These are phyloP conservation scores for Ivindomyrus marchei DNA, from an alignment of 2,113 vertebrate genomes.

Conservation along the genomic window DNA sequence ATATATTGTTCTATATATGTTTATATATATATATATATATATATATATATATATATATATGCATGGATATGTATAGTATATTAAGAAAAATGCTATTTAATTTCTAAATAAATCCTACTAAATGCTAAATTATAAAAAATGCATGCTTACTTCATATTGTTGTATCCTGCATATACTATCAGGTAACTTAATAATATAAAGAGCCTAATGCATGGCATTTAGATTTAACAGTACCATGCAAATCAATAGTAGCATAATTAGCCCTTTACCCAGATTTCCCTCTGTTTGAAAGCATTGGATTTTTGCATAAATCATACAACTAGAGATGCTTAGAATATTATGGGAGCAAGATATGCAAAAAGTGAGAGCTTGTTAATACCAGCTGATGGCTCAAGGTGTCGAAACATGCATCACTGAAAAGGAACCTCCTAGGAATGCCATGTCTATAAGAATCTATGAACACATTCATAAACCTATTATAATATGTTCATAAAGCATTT, in stretches of 20 bases:
- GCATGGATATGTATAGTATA: background rate
- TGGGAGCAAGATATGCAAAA: background rate
- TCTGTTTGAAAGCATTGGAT: background rate
- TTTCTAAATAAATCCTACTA: background rate
- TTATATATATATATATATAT: no score
- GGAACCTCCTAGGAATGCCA: background rate
- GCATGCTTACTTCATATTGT: background rate
- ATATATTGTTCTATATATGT: background rate
- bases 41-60: background rate
- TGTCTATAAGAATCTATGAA: background rate
- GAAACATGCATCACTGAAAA: background rate
- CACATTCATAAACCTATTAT: background rate
- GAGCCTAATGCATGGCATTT: background rate
- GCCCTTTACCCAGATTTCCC: background rate
- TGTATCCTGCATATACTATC: background rate
- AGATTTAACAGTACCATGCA: background rate
- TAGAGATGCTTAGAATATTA: background rate
- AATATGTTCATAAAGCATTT: no score
- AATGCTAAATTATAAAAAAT: background rate
- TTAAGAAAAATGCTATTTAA: background rate
- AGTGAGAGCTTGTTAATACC: background rate
- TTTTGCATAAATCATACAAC: background rate
- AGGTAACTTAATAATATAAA: background rate
- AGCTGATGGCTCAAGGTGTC: background rate
- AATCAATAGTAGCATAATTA: background rate